Evolutionary conservation across 2,113 vertebrate genomes (phyloP).

Genomic region (Taurulus bubalis): DNA sequence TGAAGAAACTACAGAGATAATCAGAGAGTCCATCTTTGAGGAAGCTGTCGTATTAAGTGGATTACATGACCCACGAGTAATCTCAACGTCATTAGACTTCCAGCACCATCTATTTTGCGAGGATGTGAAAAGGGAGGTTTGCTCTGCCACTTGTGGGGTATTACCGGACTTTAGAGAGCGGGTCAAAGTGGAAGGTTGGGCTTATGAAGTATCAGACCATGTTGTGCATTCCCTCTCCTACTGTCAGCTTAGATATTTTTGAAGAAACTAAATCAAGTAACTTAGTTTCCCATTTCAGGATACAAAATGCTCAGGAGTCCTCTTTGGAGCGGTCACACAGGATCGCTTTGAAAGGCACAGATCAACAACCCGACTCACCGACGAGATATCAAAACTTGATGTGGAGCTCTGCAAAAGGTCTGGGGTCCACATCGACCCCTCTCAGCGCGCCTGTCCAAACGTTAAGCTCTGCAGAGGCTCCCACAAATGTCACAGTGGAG

Average conservation of each 20-base stretch:
- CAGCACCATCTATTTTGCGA: neutral
- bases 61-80: neutral
- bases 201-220: neutral
- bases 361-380: neutral
- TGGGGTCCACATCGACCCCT: slow-evolving; percentile 20
- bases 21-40: no score
- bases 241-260: neutral
- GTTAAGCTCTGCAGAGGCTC: slow-evolving; percentile 39
- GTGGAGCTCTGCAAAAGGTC: slow-evolving; percentile 24
- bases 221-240: neutral
- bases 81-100: neutral
- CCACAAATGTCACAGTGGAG: slow-evolving; percentile 54
- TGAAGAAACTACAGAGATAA: no score
- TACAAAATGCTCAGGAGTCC: neutral
- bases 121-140: neutral
- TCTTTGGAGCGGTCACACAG: neutral
- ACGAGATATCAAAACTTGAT: neutral
- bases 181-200: neutral
- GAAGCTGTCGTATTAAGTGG: neutral
- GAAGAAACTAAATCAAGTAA: neutral
- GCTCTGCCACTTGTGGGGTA: no score
- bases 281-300: neutral
- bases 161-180: neutral
- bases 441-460: slow-evolving; percentile 29
- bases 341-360: neutral